These are phyloP conservation scores for Heteractis magnifica DNA, from an alignment of 92 coral and sea anemone genomes.

Conservation along the genomic window DNA sequence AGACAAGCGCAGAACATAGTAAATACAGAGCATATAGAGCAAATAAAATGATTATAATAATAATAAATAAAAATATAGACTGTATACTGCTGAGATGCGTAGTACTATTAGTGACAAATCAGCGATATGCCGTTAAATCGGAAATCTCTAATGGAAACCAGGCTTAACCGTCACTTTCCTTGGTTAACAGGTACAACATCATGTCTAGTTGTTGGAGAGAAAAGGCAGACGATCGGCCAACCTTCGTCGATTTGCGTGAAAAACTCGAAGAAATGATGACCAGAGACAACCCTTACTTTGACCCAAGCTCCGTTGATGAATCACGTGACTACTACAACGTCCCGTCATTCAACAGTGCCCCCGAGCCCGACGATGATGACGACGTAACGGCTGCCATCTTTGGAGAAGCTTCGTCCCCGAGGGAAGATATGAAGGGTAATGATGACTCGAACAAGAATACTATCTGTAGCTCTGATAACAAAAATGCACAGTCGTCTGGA, in stretches of 20 bases:
- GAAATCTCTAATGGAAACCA: too few species aligned
- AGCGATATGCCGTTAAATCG: too few species aligned
- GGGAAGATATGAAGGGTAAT: background rate
- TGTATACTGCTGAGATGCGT: too few species aligned
- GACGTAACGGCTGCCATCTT: slow-evolving; percentile 23
- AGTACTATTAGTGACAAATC: too few species aligned
- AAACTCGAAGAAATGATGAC: slow-evolving; percentile 69
- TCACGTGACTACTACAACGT: slow-evolving; percentile 72
- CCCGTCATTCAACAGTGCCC: slow-evolving; percentile 80
- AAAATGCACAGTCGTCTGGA: background rate
- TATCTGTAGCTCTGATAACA: background rate
- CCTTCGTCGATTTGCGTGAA: slow-evolving; percentile 34
- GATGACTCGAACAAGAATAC: background rate
- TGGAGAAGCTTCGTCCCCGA: slow-evolving; percentile 20
- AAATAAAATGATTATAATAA: background rate
- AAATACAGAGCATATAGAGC: background rate
- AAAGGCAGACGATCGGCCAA: slow-evolving; percentile 43
- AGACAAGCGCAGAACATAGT: background rate
- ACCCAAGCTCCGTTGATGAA: slow-evolving; percentile 71
- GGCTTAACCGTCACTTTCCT: background rate
- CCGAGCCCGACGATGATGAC: slow-evolving; percentile 44
- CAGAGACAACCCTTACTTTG: slow-evolving; percentile 74
- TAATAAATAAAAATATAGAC: too few species aligned
- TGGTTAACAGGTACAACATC: slow-evolving; percentile 29
- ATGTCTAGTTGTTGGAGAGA: slow-evolving; percentile 51